Evolutionary conservation across 2,797 vertebrate genomes (phyloP).

Genomic region (Enteromius argenteus): DNA sequence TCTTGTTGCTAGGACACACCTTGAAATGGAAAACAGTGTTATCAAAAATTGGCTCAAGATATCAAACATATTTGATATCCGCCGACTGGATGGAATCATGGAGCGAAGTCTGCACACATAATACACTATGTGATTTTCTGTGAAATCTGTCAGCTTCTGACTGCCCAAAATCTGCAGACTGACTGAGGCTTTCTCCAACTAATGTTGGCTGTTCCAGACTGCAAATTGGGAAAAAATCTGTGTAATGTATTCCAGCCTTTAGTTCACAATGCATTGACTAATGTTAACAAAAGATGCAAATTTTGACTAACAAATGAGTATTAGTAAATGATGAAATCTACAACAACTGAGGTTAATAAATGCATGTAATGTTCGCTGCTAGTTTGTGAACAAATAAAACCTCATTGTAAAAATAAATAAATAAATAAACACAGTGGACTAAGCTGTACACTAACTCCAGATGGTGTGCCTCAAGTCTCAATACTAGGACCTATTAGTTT

Average conservation of each 20-base stretch:
- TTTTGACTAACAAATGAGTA: background rate
- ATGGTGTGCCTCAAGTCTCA: constrained; percentile 2
- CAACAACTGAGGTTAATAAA: background rate
- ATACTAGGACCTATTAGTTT: background rate
- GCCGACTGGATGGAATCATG: background rate
- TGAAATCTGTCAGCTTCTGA: background rate
- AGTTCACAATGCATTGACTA: background rate
- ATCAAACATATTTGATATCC: background rate
- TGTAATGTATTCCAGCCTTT: background rate
- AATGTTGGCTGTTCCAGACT: background rate
- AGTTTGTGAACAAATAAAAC: background rate
- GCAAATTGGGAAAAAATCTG: background rate
- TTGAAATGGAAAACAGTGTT: background rate
- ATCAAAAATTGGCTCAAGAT: background rate
- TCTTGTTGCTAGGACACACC: background rate
- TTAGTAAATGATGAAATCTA: background rate
- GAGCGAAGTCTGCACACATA: background rate
- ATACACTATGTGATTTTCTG: background rate
- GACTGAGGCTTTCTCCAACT: background rate
- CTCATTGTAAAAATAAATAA: background rate
- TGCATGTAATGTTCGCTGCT: background rate
- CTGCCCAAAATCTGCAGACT: background rate
- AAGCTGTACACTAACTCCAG: background rate
- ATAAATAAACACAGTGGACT: background rate
- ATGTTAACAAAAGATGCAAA: background rate